Base-by-base conservation (phyloP, 1,140 invertebrate species). In the Phymastichus coffea region DNA sequence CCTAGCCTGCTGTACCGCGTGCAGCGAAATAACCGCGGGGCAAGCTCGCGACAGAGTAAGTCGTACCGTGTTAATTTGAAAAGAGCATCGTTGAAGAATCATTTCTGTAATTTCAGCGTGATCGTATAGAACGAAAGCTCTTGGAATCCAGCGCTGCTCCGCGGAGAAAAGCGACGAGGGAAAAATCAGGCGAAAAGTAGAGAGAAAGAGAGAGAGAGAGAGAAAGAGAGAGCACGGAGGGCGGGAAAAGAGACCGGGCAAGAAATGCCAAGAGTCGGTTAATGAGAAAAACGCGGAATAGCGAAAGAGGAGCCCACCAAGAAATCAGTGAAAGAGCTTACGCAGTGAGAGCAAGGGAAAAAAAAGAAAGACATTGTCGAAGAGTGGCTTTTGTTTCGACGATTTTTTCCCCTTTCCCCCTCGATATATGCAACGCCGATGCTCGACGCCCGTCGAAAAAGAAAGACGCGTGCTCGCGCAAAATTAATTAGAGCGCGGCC, bases 111-210 rank as follows among this genome's bases (percentile, higher is more conserved):
- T n/a, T n/a, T n/a, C n/a, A n/a, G n/a, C n/a, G n/a, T n/a, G n/a
- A n/a, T n/a, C n/a, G n/a, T n/a, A n/a, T n/a, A n/a, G n/a, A n/a
- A n/a, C n/a, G n/a, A n/a, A n/a, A n/a, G n/a, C n/a, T n/a, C n/a
- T n/a, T n/a, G n/a, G n/a, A n/a, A n/a, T n/a, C n/a, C n/a, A n/a
- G n/a, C n/a, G n/a, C n/a, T n/a, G n/a, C 6, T n/a, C 3, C 3
- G 22, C 30, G 23, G 12, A 48, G 43, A 54, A 41, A 46, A 57
- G 52, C 47, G 56, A 61, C 48, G 26, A 52, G 28, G 52, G 48
- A 46, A 65, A 37, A 63, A 49, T 46, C 26, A 43, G 49, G n/a
- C 33, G 52, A 54, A 44, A 22, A 20, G n/a, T n/a, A n/a, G n/a
- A n/a, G n/a, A n/a, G n/a, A n/a, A n/a, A n/a, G n/a, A n/a, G n/a